Conservation (phyloP, 2,888 invertebrate species). For the Eudemis profundana region DNA sequence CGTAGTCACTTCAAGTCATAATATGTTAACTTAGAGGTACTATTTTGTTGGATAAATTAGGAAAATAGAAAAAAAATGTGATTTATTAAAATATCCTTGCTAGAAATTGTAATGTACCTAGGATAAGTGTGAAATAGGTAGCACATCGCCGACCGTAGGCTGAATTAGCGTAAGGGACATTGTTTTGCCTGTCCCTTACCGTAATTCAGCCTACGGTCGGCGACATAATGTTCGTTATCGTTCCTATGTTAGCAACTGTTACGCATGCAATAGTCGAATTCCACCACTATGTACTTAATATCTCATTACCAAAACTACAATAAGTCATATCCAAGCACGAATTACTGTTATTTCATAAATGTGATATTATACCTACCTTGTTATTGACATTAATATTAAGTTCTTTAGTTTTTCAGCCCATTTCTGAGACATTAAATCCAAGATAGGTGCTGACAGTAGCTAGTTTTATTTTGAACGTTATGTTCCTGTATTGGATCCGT, state of each 20-base stretch:
- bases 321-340: constrained; percentile 63
- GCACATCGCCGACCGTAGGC: too few species aligned
- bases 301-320: constrained; percentile 55
- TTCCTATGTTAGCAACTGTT: constrained; percentile 74
- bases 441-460: constrained; percentile 6
- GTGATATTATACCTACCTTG: constrained; percentile 70
- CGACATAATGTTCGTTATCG: constrained; percentile 63
- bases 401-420: constrained; percentile 14
- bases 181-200: too few species aligned
- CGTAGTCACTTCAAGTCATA: constrained; percentile 85
- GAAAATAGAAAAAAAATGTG: constrained; percentile 72
- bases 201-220: too few species aligned
- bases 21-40: constrained; percentile 81
- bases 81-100: constrained; percentile 63
- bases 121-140: constrained; percentile 28
- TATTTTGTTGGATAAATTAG: constrained; percentile 66
- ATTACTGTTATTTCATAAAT: constrained; percentile 66
- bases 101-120: constrained; percentile 54
- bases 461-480: constrained; percentile 3
- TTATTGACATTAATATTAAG: constrained; percentile 41
- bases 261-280: constrained; percentile 70
- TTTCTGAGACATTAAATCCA: constrained; percentile 4
- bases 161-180: too few species aligned
- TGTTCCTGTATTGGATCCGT: constrained; percentile 13
- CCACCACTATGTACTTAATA: constrained; percentile 79